Evolutionary conservation across 1,140 invertebrate species (phyloP), one percentile per base, ranked within the genome.

Genomic region (Hyles euphorbiae): DNA sequence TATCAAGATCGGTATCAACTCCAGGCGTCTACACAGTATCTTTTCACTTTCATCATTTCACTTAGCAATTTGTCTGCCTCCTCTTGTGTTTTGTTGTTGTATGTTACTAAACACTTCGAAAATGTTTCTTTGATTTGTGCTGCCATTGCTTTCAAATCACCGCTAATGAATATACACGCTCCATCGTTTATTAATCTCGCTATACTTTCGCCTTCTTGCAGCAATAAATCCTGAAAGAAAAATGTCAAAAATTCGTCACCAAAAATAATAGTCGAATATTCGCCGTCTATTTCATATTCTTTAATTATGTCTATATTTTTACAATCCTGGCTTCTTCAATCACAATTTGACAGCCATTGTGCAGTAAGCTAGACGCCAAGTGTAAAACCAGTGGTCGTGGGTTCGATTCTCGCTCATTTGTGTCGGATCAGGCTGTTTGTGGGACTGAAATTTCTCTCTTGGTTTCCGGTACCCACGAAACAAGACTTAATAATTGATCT

Each of bases 61-160:
- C 74, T 75, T 3, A 92, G 34, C 6, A 78, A 76, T 45, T 75
- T 58, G 34, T 74, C 60, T 2, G 90, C 87, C 57, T 91, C 87
- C 5, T 78, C 63, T 12, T 72, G 63, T 9, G 76, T 70, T 34
- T 82, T 77, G 22, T 85, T 61, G 58, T 86, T 72, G 61, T 85
- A 60, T 64, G 89, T 75, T 40, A 87, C 70, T 34, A 95, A 70
- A 63, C 92, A 90, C 12, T 90, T 65, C n/a, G 85, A 67, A 3
- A 97, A 81, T 2, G 89, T 82, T 22, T 91, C 89, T 59, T 90
- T 89, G 2, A 97, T 93, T 78, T 93, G 91, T 65, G 92, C 91
- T 0, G 92, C 92, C 91, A 97, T 95, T 59, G 90, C 91, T 61
- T 92, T 93, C 10, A 93, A 91, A 89, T 96, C 95, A 8, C 95